Evolutionary conservation across 2,113 vertebrate species (phyloP).

Genomic region (Nicator chloris): DNA sequence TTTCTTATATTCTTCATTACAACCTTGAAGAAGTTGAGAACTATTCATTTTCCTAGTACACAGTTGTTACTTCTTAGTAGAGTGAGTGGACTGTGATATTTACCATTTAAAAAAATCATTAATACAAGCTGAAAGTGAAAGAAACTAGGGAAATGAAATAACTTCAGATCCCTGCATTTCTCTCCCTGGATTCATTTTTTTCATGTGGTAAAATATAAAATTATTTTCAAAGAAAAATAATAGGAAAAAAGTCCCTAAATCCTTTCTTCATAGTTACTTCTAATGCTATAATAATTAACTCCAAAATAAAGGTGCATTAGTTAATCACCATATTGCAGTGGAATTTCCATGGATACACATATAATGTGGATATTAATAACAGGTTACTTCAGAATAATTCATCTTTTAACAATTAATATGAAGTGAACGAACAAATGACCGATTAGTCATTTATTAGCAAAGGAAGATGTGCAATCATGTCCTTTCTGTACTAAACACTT

Average conservation of each 20-base stretch:
- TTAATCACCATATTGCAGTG: constrained; percentile 43
- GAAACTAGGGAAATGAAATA: neutral
- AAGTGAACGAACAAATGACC: constrained; percentile 28
- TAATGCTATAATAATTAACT: constrained; percentile 47
- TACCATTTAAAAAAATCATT: neutral
- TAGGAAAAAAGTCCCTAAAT: neutral
- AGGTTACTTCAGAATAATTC: constrained; percentile 36
- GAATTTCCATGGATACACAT: constrained; percentile 45
- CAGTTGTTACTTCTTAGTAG: neutral
- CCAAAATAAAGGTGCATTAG: constrained; percentile 36
- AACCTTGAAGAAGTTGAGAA: neutral
- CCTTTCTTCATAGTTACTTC: neutral
- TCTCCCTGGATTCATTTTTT: neutral
- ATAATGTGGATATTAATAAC: constrained; percentile 57
- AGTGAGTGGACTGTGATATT: neutral
- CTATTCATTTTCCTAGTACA: neutral
- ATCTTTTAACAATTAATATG: constrained; percentile 52
- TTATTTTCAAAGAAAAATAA: neutral
- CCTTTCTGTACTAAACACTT: constrained; percentile 1
- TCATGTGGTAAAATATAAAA: neutral
- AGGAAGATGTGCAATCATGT: constrained; percentile 1
- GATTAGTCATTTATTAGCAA: constrained; percentile 27
- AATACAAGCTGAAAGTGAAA: neutral
- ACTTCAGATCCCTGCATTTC: neutral
- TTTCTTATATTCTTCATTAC: neutral